phyloP scores from a whole-genome alignment of 2,113 vertebrate genomes.

The Antechinus stuartii region DNA sequence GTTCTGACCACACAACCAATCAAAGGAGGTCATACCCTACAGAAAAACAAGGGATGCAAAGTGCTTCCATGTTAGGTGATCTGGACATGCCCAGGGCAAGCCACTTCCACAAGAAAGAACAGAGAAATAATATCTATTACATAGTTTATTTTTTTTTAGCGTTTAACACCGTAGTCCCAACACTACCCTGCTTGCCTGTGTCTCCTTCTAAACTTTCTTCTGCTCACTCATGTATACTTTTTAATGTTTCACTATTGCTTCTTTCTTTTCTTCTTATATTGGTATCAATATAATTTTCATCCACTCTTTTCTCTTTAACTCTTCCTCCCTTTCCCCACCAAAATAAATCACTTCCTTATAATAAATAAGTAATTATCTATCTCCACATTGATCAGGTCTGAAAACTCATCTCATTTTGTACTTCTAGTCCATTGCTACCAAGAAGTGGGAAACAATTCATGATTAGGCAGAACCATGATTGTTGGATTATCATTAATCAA shows the following conservation, averaged over 20 bases:
- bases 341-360: neutral
- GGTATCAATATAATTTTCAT: neutral
- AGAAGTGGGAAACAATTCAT: neutral
- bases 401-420: neutral
- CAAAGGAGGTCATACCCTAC: neutral
- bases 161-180: neutral
- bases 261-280: neutral
- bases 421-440: neutral
- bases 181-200: neutral
- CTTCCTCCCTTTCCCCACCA: neutral
- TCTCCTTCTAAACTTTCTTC: neutral
- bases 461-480: neutral
- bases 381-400: neutral
- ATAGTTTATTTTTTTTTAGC: neutral
- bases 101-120: neutral
- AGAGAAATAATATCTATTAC: neutral
- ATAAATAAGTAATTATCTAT: neutral
- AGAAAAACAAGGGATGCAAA: neutral
- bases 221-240: neutral
- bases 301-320: neutral
- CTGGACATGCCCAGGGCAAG: neutral
- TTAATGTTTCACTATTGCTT: neutral
- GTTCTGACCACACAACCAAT: neutral
- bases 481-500: neutral
- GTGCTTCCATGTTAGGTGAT: neutral